Base-by-base conservation (phyloP, 2,797 vertebrate species). In the Esox masquinongy region DNA sequence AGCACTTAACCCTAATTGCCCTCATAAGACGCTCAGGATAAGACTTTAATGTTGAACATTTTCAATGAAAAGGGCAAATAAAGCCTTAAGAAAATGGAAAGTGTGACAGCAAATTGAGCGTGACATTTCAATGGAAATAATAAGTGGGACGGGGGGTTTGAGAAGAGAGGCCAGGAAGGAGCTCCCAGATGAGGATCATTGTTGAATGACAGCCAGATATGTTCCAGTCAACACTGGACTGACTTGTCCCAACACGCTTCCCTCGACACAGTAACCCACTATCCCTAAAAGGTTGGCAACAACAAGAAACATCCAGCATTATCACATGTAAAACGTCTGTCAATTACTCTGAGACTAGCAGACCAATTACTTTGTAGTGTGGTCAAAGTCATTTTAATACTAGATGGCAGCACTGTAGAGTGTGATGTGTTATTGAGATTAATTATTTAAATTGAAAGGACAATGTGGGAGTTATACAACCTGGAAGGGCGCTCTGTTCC, bases 171-270 rank as follows among this genome's bases (percentile, higher is more conserved):
- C 77, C 49, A 77, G 79, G 78, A 84, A 89, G 79, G 84, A 90
- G 88, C 88, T 90, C 87, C 87, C 87, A 91, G 88, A 92, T 91
- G 83, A 79, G 83, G 78, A 88, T 89, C 84, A 89, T 90, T 88
- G 83, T 79, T 84, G 56, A 78, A 29, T 85, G 88, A 89, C 85
- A 86, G 81, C 72, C 79, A 15, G 56, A 78, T 85, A 77, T 78
- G 19, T 82, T 51, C 56, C 17, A 82, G 83, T 79, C 63, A 49
- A 81, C 81, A 74, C 79, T 76, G 80, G 66, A 68, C 76, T 69
- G 68, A 79, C 90, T 56, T 90, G 93, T 78, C 85, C 26, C 51
- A 79, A 82, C 93, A 82, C 0, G 92, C 79, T 79, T 3, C 15
- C 22, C 77, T 77, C 79, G 76, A 88, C 91, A 92, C 79, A 85